These are phyloP conservation scores for Hapalemur alaotrensis DNA, from an alignment of 2,797 vertebrate species.

Conservation along the genomic window DNA sequence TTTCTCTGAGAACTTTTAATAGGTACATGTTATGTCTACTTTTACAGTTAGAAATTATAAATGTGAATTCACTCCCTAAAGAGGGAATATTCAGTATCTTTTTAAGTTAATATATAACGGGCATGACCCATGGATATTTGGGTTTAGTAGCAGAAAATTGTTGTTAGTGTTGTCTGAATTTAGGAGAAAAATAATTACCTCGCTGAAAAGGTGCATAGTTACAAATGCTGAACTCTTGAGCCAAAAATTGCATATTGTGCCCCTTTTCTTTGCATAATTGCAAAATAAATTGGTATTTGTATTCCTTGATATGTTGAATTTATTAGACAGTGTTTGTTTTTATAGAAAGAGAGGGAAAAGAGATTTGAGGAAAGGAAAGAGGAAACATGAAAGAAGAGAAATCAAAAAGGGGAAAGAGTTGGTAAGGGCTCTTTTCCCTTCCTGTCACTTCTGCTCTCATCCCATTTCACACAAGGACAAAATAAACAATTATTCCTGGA, in stretches of 20 bases:
- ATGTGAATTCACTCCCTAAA: conserved; percentile 51
- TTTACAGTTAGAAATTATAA: conserved; percentile 65
- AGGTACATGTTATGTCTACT: conserved; percentile 47
- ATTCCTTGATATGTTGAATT: background rate
- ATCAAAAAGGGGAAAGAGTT: background rate
- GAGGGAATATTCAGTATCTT: conserved; percentile 54
- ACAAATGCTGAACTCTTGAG: background rate
- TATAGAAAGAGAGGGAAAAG: background rate
- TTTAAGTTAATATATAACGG: background rate
- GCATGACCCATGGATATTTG: background rate
- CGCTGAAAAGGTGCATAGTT: background rate
- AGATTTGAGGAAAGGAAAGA: background rate
- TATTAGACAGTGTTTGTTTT: background rate
- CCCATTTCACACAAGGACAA: background rate
- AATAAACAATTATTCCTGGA: background rate
- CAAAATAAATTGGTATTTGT: background rate
- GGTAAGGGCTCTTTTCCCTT: background rate
- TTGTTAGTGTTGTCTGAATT: background rate
- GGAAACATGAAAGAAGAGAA: background rate
- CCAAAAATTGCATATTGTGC: background rate
- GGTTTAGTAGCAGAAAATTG: background rate
- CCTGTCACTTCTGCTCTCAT: background rate
- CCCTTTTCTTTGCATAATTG: background rate
- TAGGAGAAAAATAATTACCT: background rate
- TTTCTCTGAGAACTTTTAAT: conserved; percentile 46